These are phyloP conservation scores for Tupaia tana DNA, from an alignment of 2,113 vertebrate species.

Conservation along the genomic window DNA sequence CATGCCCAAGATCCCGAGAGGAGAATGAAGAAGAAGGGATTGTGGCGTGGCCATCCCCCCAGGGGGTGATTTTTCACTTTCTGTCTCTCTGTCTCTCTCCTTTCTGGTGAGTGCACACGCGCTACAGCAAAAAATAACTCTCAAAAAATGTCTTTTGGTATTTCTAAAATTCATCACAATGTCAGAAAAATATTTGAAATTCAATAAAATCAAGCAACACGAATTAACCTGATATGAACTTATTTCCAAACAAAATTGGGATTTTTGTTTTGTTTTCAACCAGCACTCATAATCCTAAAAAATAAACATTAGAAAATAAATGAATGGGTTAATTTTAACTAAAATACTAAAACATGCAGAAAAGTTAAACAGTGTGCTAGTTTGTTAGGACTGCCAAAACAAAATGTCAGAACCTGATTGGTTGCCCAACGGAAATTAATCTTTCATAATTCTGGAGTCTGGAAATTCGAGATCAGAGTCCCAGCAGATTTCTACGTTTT, in stretches of 20 bases:
- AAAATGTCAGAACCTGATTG: neutral
- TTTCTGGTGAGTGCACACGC: too few species aligned
- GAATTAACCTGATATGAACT: neutral
- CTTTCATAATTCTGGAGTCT: neutral
- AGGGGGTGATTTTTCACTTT: too few species aligned
- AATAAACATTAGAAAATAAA: neutral
- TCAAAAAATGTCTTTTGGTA: neutral
- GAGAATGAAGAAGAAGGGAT: too few species aligned
- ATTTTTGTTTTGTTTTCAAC: neutral
- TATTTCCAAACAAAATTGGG: neutral
- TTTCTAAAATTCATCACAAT: neutral
- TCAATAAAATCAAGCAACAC: neutral
- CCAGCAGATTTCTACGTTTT: too few species aligned
- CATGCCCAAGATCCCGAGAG: too few species aligned
- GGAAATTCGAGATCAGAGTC: neutral
- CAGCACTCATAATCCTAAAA: neutral
- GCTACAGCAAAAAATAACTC: too few species aligned
- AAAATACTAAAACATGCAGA: neutral
- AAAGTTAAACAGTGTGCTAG: neutral
- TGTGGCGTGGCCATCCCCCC: too few species aligned
- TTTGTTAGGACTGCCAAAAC: neutral
- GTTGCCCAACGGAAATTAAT: neutral
- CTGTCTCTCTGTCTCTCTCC: too few species aligned
- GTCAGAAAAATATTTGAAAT: neutral
- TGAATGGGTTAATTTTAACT: neutral